Conservation (phyloP, 2,113 vertebrate genomes). For the Meleagris gallopavo region DNA sequence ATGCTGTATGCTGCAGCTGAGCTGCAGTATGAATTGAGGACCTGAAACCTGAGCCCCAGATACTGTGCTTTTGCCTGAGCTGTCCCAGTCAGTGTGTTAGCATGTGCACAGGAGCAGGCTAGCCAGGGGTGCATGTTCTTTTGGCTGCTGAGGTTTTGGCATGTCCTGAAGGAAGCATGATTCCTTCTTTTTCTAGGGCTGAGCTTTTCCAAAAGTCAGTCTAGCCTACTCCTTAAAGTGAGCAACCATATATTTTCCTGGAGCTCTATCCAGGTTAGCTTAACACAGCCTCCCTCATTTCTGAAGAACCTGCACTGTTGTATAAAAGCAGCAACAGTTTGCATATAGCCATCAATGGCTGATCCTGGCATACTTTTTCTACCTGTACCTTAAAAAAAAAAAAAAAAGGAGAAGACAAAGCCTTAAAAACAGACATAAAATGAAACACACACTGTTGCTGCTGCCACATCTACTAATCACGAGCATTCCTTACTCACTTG, state of each 20-base stretch:
- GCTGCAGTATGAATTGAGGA: accelerated
- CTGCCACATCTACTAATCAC: accelerated
- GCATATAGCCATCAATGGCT: accelerated
- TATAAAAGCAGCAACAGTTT: not conserved
- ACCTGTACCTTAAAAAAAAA: accelerated
- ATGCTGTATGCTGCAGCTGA: not conserved
- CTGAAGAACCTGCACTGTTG: accelerated
- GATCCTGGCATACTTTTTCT: accelerated
- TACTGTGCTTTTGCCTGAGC: accelerated
- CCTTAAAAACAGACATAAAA: not conserved
- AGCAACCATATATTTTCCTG: not conserved
- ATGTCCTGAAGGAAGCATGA: accelerated
- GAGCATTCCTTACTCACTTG: accelerated
- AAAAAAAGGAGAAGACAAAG: not conserved
- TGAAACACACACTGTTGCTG: too few species aligned
- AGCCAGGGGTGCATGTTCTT: accelerated
- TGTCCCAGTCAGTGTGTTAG: not conserved
- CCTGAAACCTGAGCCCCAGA: not conserved
- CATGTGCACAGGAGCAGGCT: accelerated
- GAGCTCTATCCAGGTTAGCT: not conserved
- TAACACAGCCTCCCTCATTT: not conserved
- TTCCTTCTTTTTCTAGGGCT: not conserved
- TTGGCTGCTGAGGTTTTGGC: accelerated
- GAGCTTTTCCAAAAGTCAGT: not conserved
- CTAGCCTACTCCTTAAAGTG: not conserved